Evolutionary conservation across 2,888 invertebrate genomes (phyloP).

Genomic region (Odiellus spinosus): DNA sequence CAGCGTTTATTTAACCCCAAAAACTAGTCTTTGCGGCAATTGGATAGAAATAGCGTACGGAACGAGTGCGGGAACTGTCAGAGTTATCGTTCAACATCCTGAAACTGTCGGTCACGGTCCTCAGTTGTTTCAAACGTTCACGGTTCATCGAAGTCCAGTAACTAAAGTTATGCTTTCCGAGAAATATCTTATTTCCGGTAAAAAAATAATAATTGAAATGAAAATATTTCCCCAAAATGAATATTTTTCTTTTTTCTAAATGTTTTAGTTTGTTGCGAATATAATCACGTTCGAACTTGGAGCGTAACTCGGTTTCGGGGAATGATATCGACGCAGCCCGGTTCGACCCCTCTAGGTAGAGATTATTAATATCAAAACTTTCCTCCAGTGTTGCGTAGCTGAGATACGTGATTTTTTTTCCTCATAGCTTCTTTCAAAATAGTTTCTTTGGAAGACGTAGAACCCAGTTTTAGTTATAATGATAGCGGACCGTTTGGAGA

Average conservation of each 20-base stretch:
- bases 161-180: conserved; percentile 89
- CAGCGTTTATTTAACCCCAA: conserved; percentile 81
- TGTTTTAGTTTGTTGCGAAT: conserved; percentile 67
- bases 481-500: conserved; percentile 86
- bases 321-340: conserved; percentile 97
- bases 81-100: conserved; percentile 96
- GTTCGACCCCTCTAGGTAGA: conserved; percentile 92
- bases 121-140: conserved; percentile 94
- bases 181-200: conserved; percentile 56
- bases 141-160: conserved; percentile 88
- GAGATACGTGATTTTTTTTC: too few species aligned
- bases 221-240: too few species aligned
- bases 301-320: conserved; percentile 89
- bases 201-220: conserved; percentile 2
- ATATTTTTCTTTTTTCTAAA: too few species aligned
- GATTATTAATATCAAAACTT: too few species aligned
- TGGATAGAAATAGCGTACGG: conserved; percentile 99
- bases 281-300: conserved; percentile 96
- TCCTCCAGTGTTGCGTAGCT: too few species aligned
- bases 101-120: conserved; percentile 98
- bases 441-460: conserved; percentile 53
- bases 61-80: conserved; percentile 69
- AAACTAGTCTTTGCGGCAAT: conserved; percentile 95
- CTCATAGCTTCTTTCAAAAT: conserved; percentile 95
- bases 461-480: conserved; percentile 36